A percentile compares a stretch with the other conserved stretches of the same genome.
Conservation (phyloP, 2,797 vertebrate genomes). For the Harpagifer antarcticus region DNA sequence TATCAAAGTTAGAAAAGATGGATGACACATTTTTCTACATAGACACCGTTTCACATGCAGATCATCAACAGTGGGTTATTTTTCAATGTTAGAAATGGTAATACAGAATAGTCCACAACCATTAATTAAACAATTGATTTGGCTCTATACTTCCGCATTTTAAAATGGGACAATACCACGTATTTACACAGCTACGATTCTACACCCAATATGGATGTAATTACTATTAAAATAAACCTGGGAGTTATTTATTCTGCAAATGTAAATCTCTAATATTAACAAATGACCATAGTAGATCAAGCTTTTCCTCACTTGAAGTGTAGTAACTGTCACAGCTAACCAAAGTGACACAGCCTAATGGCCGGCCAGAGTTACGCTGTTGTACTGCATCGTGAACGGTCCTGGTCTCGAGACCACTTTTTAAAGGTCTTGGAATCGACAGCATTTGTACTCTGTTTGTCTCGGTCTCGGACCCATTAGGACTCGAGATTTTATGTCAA, state of each 20-base stretch:
- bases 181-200: background rate
- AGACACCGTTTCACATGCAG: background rate
- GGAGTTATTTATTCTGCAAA: background rate
- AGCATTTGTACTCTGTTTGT: too few species aligned
- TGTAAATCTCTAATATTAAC: background rate
- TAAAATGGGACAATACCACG: background rate
- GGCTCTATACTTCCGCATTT: background rate
- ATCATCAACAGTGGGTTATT: background rate
- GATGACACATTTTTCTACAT: background rate
- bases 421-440: too few species aligned
- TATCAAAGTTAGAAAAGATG: background rate
- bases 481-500: too few species aligned
- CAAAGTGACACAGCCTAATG: background rate
- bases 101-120: background rate
- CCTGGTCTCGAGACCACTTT: too few species aligned
- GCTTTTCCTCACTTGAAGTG: background rate
- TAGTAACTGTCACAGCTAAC: background rate
- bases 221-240: background rate
- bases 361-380: background rate
- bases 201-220: background rate
- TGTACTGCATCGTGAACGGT: too few species aligned
- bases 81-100: background rate
- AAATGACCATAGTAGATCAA: background rate
- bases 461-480: too few species aligned
- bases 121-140: background rate